Conservation (phyloP, 2,113 vertebrate species). For the Zapornia atra region DNA sequence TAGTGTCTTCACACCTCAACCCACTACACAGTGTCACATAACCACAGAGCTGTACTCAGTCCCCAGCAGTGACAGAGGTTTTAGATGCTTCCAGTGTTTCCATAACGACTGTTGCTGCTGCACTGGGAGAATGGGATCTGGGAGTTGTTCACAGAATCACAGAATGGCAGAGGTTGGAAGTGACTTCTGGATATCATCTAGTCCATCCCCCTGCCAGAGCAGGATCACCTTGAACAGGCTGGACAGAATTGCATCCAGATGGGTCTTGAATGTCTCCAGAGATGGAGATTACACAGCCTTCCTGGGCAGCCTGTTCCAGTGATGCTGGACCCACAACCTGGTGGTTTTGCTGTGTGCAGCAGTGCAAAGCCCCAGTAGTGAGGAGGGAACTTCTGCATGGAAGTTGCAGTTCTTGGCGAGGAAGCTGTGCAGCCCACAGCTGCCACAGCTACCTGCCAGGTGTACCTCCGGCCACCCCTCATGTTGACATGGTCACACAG, state of each 20-base stretch:
- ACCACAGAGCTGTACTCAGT: background rate
- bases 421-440: background rate
- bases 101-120: background rate
- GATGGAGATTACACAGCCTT: no score
- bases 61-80: background rate
- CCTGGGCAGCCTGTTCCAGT: no score
- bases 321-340: background rate
- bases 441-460: background rate
- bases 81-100: background rate
- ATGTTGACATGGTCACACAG: background rate
- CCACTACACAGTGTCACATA: background rate
- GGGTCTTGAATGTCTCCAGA: no score
- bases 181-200: no score
- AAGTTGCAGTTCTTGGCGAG: background rate
- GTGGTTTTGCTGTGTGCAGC: background rate
- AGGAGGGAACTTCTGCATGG: background rate
- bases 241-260: no score
- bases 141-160: no score
- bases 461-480: background rate
- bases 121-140: background rate
- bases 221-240: no score
- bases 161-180: no score
- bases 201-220: no score
- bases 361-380: background rate
- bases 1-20: background rate